Conservation (phyloP, 2,797 vertebrate genomes). For the Macrochelys suwanniensis region DNA sequence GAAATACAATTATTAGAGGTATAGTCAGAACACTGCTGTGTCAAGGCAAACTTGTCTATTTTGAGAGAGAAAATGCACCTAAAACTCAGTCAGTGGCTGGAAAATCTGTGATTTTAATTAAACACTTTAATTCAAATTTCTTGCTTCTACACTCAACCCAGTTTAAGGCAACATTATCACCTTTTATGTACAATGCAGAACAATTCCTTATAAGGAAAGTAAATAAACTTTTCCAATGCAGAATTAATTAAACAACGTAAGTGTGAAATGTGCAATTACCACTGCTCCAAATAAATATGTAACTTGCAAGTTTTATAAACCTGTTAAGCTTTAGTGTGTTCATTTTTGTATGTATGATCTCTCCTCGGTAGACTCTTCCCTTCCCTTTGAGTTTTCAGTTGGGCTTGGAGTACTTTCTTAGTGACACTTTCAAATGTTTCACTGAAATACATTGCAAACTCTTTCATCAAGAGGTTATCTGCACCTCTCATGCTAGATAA, state of each 20-base stretch:
- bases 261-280: not conserved
- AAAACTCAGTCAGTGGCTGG: not conserved
- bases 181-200: not conserved
- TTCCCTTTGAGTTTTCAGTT: not conserved
- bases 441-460: not conserved
- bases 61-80: not conserved
- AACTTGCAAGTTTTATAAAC: not conserved
- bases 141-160: not conserved
- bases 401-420: accelerated
- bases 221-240: not conserved
- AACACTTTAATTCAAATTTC: not conserved
- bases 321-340: not conserved
- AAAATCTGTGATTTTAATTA: not conserved
- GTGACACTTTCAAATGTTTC: not conserved
- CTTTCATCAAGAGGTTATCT: not conserved
- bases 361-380: not conserved
- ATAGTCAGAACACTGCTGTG: not conserved
- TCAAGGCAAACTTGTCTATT: slow-evolving; percentile 13
- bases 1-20: slow-evolving; percentile 34
- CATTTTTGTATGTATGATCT: not conserved
- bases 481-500: not conserved
- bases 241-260: not conserved
- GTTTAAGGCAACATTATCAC: not conserved
- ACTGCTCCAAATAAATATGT: not conserved
- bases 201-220: not conserved